Evolutionary conservation across 2,797 vertebrate genomes (phyloP), one percentile per base, ranked within the genome.

Genomic region (Saxicola maurus): DNA sequence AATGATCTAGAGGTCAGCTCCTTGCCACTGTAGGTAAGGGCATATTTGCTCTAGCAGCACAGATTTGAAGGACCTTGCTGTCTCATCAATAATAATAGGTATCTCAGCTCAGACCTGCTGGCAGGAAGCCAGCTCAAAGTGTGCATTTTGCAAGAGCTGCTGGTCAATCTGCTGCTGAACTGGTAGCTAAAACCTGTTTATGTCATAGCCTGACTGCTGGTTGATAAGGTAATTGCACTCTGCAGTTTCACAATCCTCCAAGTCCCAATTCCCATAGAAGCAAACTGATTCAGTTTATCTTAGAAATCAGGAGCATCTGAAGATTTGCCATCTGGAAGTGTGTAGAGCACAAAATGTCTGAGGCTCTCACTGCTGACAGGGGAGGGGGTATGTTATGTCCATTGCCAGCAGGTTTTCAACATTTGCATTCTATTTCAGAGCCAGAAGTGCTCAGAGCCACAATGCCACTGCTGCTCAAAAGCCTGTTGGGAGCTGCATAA

Each of bases 311-410:
- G 40, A 76, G 4, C 37, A 46, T 73, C 43, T 89, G 85, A 87
- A 85, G 75, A 51, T 90, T 51, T 89, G 52, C 76, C 84, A 66
- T 82, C 60, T 90, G 84, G 52, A 94, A 85, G n/a, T 13, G 23
- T 51, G 79, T 35, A n/a, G n/a, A 82, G 31, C 67, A 78, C 60
- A 79, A 75, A 90, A 60, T 65, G 60, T 52, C 75, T 87, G 48
- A 89, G 53, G n/a, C 35, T 84, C 3, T 88, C 18, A 25, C 35
- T 68, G 55, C 40, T 45, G 20, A 43, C 60, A 19, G 4, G 4
- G 40, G 76, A 88, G 4, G 46, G 51, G 27, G 10, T 49, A 33
- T 4, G 3, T 48, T 74, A 38, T 4, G 10, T 67, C 66, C 78
- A 18, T 31, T 84, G 75, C 67, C 85, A 92, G 82, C 45, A 72